phyloP scores from a whole-genome alignment of 1,140 invertebrate species.

The Tenebrio molitor region DNA sequence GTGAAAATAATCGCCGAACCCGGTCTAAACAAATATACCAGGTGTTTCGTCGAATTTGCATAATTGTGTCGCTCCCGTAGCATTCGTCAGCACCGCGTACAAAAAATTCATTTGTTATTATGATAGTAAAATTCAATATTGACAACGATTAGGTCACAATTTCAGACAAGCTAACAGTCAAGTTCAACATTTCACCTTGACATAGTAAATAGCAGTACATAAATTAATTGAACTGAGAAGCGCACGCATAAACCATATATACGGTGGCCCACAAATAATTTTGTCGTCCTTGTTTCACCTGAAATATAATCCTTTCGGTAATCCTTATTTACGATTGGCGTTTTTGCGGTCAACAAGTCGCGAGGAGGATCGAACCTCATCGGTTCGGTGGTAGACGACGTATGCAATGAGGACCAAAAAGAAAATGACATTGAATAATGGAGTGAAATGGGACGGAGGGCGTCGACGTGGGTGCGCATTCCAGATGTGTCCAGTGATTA shows the following conservation, averaged over 20 bases:
- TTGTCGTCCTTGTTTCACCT: not conserved
- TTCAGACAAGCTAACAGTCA: too few species aligned
- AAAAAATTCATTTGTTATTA: not conserved
- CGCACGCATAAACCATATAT: too few species aligned
- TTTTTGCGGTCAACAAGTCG: not conserved
- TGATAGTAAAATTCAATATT: not conserved
- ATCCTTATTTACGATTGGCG: conserved; percentile 26
- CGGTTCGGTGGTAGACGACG: conserved; percentile 24
- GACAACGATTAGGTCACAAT: not conserved
- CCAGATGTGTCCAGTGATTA: conserved; percentile 56
- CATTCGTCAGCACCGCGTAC: not conserved
- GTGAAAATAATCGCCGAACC: not conserved
- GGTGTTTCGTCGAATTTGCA: conserved; percentile 10
- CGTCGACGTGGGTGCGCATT: conserved; percentile 60
- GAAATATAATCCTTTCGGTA: too few species aligned
- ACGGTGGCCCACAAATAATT: too few species aligned
- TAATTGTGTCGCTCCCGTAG: conserved; percentile 15
- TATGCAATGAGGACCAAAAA: conserved; percentile 47
- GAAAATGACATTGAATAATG: conserved; percentile 60
- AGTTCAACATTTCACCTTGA: too few species aligned
- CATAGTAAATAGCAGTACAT: too few species aligned
- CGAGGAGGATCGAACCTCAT: conserved; percentile 26
- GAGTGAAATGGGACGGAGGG: conserved; percentile 55
- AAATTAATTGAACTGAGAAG: too few species aligned
- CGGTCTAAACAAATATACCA: not conserved